These are phyloP conservation scores for Hemicrepidius hirtus DNA, from an alignment of 2,888 invertebrate genomes.

Conservation along the genomic window DNA sequence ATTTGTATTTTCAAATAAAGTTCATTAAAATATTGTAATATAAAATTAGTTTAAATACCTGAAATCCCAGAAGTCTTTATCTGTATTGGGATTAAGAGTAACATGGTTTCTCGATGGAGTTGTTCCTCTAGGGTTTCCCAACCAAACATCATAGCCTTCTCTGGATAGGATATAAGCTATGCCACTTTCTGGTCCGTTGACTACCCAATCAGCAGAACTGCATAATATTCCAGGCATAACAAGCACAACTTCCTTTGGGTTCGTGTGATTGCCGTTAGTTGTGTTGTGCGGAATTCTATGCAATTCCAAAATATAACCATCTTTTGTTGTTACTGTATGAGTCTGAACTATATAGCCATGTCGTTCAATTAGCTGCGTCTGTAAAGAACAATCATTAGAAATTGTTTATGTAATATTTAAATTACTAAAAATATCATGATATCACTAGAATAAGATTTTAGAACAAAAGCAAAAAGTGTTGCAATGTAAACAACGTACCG, in stretches of 20 bases:
- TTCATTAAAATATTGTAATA: neutral
- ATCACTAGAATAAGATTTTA: no score
- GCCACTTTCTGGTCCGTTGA: neutral
- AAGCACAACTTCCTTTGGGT: slow-evolving; percentile 75
- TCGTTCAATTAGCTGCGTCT: slow-evolving; percentile 68
- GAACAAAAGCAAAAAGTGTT: no score
- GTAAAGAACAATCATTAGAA: slow-evolving; percentile 25
- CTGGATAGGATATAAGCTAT: slow-evolving; percentile 21
- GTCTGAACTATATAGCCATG: slow-evolving; percentile 70
- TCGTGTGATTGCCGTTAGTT: slow-evolving; percentile 50
- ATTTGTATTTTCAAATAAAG: no score
- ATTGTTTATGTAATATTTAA: no score
- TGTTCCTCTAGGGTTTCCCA: slow-evolving; percentile 27
- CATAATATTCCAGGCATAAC: slow-evolving; percentile 86
- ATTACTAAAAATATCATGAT: neutral
- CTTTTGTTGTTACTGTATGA: slow-evolving; percentile 71
- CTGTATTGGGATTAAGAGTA: slow-evolving; percentile 3
- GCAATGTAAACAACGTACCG: no score
- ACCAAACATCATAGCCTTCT: slow-evolving; percentile 37
- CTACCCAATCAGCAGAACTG: slow-evolving; percentile 75
- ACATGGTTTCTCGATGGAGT: slow-evolving; percentile 22
- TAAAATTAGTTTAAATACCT: no score
- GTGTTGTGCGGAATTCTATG: slow-evolving; percentile 66
- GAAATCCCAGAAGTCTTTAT: slow-evolving; percentile 12
- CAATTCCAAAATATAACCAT: slow-evolving; percentile 71